These are phyloP conservation scores for Tachystola acroxantha DNA, from an alignment of 2,888 invertebrate genomes.

Conservation along the genomic window DNA sequence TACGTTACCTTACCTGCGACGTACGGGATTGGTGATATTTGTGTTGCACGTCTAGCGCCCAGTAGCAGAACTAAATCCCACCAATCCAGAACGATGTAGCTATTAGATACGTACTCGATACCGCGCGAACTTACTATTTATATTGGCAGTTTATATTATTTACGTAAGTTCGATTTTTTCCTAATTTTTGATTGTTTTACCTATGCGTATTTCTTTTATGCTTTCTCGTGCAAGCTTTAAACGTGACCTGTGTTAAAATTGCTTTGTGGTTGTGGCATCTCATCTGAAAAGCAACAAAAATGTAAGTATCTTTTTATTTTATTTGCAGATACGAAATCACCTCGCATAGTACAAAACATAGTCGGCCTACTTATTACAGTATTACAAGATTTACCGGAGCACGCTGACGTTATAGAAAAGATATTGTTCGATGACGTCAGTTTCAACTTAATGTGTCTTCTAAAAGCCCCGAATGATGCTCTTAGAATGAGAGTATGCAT, in stretches of 20 bases:
- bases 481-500: conserved; percentile 83
- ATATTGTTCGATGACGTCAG: conserved; percentile 78
- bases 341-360: conserved; percentile 82
- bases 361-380: conserved; percentile 86
- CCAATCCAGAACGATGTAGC: too few relatives aligned
- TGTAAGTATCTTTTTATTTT: conserved; percentile 12
- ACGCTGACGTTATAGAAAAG: conserved; percentile 85
- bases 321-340: conserved; percentile 69
- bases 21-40: too few relatives aligned
- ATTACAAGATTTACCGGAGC: conserved; percentile 85
- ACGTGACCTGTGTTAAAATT: not conserved
- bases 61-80: too few relatives aligned
- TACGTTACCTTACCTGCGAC: too few relatives aligned
- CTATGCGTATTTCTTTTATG: too few relatives aligned
- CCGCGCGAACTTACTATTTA: too few relatives aligned
- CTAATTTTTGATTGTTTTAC: too few relatives aligned
- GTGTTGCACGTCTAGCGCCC: too few relatives aligned
- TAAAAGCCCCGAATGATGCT: conserved; percentile 77
- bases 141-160: too few relatives aligned
- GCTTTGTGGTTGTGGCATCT: not conserved
- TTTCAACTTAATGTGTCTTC: conserved; percentile 72
- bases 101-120: too few relatives aligned
- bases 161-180: too few relatives aligned
- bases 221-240: too few relatives aligned
- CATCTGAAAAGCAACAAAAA: not conserved